Conservation (phyloP, 2,113 vertebrate genomes). For the Urocynchramus pylzowi region DNA sequence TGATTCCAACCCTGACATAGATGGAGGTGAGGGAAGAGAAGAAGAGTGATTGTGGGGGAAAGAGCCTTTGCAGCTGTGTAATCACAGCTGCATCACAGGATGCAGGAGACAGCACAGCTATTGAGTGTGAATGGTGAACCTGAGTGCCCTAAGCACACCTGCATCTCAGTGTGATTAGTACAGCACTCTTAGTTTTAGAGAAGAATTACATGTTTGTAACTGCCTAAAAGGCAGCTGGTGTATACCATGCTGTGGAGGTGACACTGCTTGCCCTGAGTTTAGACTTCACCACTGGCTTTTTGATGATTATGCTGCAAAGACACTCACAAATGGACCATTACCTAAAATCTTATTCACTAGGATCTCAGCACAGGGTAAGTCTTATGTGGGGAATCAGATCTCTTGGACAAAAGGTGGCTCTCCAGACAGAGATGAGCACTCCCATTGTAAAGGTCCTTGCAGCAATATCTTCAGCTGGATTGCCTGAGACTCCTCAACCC, state of each 20-base stretch:
- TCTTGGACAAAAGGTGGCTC: background rate
- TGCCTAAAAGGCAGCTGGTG: background rate
- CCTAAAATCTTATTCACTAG: background rate
- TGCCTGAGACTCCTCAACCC: background rate
- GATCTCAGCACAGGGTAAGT: background rate
- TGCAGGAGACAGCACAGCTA: background rate
- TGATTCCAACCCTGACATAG: background rate
- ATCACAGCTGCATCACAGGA: constrained; percentile 2
- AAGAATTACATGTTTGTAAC: background rate
- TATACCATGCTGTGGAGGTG: background rate
- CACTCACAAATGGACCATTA: background rate
- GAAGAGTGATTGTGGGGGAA: background rate
- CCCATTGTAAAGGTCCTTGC: background rate
- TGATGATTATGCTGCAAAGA: background rate
- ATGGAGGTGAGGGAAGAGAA: background rate
- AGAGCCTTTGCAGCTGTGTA: background rate
- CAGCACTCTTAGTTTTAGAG: background rate
- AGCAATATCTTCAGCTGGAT: background rate
- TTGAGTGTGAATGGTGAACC: background rate
- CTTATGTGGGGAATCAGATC: background rate
- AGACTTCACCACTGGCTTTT: background rate
- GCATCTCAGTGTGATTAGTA: background rate
- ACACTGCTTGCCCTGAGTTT: background rate
- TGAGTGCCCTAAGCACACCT: constrained; percentile 5
- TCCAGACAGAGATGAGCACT: background rate